Evolutionary conservation across 1,140 invertebrate genomes (phyloP), one percentile per base, ranked within the genome.

Genomic region (Spodoptera frugiperda): DNA sequence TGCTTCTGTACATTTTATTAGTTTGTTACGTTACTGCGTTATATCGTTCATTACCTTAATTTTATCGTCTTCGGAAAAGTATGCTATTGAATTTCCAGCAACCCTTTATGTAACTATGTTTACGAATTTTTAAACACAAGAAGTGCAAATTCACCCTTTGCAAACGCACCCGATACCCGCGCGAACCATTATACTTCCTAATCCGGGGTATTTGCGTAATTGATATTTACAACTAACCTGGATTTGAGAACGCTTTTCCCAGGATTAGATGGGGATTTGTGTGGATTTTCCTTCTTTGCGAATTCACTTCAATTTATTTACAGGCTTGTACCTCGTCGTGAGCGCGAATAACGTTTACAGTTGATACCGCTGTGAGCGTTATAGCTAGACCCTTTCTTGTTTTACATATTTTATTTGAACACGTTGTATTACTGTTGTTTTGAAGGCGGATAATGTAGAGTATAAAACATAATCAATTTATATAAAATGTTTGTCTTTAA

Each of bases 211-310:
- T 92, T 92, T 91, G 86, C 85, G 90, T 93, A 93, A 93, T 93
- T 92, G 91, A 93, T 93, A 93, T 93, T 93, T 93, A 93, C 91
- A 86, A 89, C 88, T 93, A 92, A 92, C 91, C 91, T 91, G 90
- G 88, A 93, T 91, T 86, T 86, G 80, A 84, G 84, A 87, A 82
- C 86, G 87, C 87, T 90, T 84, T 88, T 85, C 76, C 75, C 82
- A 79, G 89, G 88, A 92, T 92, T 91, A 92, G 85, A 82, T 71
- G 78, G 80, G 84, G 87, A 91, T 92, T 91, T 91, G 87, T 89
- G 85, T 71, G 87, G 89, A 90, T 91, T 88, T 86, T 77, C 84
- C 80, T 86, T 82, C 83, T 85, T 84, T 75, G 85, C 83, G 87
- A 86, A 86, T 86, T 89, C 83, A 84, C 86, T 88, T 83, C 83